Conservation (phyloP, 2,113 vertebrate species). For the Calidris pygmaea region DNA sequence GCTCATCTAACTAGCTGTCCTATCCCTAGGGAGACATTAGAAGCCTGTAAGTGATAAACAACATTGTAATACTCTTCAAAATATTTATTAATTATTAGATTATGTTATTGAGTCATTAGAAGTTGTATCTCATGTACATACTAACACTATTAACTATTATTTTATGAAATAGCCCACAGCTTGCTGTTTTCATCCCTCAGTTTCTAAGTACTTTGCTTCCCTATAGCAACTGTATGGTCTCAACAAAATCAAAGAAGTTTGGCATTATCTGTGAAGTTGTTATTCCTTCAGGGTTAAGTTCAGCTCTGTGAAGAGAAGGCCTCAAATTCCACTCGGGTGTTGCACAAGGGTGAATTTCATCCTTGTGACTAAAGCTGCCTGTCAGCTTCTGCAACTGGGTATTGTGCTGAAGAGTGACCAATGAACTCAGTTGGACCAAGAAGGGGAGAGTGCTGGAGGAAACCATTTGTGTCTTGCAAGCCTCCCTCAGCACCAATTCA, state of each 20-base stretch:
- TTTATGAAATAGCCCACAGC: background rate
- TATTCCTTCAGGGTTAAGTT: background rate
- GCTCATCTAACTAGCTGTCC: slow-evolving; percentile 9
- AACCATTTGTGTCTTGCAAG: background rate
- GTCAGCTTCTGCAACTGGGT: background rate
- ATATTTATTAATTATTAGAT: slow-evolving; percentile 26
- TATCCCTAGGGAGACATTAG: background rate
- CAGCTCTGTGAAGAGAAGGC: background rate
- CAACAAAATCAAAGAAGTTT: background rate
- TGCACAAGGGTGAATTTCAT: slow-evolving; percentile 5
- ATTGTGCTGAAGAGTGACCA: background rate
- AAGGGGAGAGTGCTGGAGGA: background rate
- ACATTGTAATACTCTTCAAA: background rate
- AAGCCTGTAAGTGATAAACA: background rate
- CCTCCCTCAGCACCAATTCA: background rate
- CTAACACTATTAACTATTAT: background rate
- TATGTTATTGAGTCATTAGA: background rate
- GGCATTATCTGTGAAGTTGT: background rate
- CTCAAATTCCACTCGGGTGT: background rate
- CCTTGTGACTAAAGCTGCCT: background rate
- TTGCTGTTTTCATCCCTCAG: background rate
- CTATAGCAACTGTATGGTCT: background rate
- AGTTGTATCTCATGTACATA: background rate
- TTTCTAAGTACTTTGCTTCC: background rate
- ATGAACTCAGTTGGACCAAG: background rate